Evolutionary conservation across 2,888 invertebrate genomes (phyloP).

Genomic region (Platerodrilus igneus): DNA sequence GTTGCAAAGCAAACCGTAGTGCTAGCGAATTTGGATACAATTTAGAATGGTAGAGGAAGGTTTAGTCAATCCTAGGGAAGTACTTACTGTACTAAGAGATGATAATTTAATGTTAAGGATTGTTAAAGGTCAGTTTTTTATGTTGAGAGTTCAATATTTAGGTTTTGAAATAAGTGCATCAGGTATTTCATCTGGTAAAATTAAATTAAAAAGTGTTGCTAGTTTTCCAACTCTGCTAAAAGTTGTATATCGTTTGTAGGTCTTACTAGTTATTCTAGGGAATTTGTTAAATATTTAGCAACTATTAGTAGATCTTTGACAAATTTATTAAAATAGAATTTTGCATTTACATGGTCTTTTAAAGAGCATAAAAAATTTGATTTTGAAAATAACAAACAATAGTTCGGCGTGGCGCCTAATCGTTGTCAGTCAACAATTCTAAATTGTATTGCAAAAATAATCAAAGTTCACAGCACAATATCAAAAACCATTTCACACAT

Average conservation of each 20-base stretch:
- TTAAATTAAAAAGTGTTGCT: slow-evolving; percentile 11
- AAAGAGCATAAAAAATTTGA: slow-evolving; percentile 25
- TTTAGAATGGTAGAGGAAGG: slow-evolving; percentile 18
- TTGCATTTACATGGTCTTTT: slow-evolving; percentile 22
- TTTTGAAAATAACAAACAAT: no score
- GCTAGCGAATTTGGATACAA: slow-evolving; percentile 23
- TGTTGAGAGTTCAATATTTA: slow-evolving; percentile 32
- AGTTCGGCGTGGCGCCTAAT: no score
- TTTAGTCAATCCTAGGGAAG: not conserved
- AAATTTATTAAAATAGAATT: slow-evolving; percentile 24
- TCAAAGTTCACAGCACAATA: no score
- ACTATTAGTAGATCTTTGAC: slow-evolving; percentile 26
- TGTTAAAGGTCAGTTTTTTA: no score
- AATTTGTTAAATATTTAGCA: slow-evolving; percentile 29
- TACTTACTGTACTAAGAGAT: not conserved
- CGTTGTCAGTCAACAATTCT: no score
- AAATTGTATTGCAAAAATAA: no score
- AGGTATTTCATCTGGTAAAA: slow-evolving; percentile 16
- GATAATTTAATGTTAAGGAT: slow-evolving; percentile 17
- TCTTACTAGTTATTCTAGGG: slow-evolving; percentile 28
- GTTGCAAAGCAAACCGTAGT: slow-evolving; percentile 1
- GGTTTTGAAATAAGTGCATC: slow-evolving; percentile 33
- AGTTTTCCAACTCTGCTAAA: slow-evolving; percentile 9
- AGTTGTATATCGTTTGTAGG: slow-evolving; percentile 26
- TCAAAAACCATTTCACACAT: no score